Percentiles rank a stretch among this genome's conserved stretches.
These are phyloP conservation scores for Cavia porcellus DNA, from an alignment of 2,113 vertebrate species.

Conservation along the genomic window DNA sequence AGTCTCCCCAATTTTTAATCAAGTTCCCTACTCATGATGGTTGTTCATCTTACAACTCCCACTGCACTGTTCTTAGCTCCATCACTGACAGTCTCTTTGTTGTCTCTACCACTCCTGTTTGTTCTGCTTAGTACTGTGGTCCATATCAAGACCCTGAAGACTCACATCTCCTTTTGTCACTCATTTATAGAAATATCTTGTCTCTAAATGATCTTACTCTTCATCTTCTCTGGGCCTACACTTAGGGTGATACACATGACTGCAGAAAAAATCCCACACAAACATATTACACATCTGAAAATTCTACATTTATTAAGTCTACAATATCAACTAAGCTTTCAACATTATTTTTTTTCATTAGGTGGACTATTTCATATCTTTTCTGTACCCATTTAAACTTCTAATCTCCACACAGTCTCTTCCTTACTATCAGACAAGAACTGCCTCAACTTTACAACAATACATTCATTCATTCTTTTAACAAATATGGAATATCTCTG, in stretches of 20 bases:
- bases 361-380: slow-evolving; percentile 32
- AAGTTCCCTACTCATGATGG: not conserved
- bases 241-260: not conserved
- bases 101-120: not conserved
- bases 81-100: not conserved
- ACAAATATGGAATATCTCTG: not conserved
- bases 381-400: slow-evolving; percentile 34
- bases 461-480: not conserved
- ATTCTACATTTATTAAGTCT: slow-evolving; percentile 18
- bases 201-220: not conserved
- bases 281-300: not conserved
- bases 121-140: not conserved
- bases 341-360: slow-evolving; percentile 48
- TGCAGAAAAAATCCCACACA: not conserved
- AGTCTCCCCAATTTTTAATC: not conserved
- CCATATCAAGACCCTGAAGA: not conserved
- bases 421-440: slow-evolving; percentile 25
- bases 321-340: slow-evolving; percentile 21
- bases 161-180: not conserved
- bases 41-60: not conserved
- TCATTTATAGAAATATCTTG: not conserved
- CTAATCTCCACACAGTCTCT: slow-evolving; percentile 15
- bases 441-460: slow-evolving; percentile 38
- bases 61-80: not conserved
- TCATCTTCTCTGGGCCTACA: slow-evolving; percentile 14